Percentiles rank a stretch among this genome's conserved stretches.
Conservation (phyloP, 2,888 invertebrate genomes). For the Uropetala carovei region DNA sequence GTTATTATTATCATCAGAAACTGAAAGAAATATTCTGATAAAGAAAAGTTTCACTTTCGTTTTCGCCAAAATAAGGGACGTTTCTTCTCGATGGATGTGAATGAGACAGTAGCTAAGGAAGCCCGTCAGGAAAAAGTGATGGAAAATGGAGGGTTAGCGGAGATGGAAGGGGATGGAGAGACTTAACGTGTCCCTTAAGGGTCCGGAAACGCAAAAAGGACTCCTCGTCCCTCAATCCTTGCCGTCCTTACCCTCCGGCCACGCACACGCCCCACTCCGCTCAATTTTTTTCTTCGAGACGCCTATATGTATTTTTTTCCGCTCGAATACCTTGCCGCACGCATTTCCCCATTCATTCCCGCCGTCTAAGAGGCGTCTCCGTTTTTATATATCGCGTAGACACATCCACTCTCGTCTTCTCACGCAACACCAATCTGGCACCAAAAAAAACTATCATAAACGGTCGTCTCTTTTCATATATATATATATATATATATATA, state of each 20-base stretch:
- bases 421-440: slow-evolving; percentile 59
- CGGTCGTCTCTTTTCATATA: not conserved
- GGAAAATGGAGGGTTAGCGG: not conserved
- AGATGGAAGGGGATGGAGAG: not conserved
- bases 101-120: not conserved
- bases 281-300: slow-evolving; percentile 22
- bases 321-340: not conserved
- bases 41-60: too few species aligned
- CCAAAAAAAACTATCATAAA: not conserved
- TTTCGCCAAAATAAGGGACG: too few species aligned
- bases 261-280: not conserved
- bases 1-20: too few species aligned
- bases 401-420: not conserved
- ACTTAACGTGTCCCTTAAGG: not conserved
- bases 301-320: not conserved
- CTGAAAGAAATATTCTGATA: too few species aligned
- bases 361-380: not conserved
- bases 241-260: not conserved
- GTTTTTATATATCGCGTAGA: not conserved
- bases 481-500: too few species aligned
- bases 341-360: slow-evolving; percentile 30
- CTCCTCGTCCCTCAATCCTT: not conserved
- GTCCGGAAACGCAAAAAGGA: slow-evolving; percentile 35
- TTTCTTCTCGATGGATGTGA: not conserved
- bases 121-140: not conserved